Evolutionary conservation across 2,888 invertebrate genomes (phyloP).

Genomic region (Kryphioiulus occultus): DNA sequence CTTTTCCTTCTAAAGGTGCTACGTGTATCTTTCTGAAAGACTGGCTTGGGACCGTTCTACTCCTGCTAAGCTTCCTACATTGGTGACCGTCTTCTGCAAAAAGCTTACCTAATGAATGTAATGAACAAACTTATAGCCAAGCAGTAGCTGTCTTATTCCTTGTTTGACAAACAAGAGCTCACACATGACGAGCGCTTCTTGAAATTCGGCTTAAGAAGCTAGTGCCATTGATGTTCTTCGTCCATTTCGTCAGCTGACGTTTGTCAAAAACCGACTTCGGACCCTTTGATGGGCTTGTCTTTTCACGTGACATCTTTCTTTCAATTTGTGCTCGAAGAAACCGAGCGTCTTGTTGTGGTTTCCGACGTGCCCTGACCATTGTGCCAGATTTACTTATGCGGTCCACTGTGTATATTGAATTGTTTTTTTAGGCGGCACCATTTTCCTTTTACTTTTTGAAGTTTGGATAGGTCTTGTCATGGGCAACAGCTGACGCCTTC

Average conservation of each 20-base stretch:
- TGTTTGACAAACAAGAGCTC: neutral
- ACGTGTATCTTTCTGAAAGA: too few relatives aligned
- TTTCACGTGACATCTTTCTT: neutral
- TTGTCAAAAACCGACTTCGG: neutral
- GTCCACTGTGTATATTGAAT: neutral
- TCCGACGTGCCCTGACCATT: neutral
- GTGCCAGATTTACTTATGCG: conserved; percentile 18
- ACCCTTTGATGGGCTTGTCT: neutral
- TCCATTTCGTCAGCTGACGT: neutral
- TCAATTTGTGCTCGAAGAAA: neutral
- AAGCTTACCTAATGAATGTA: neutral
- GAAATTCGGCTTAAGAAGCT: conserved; percentile 3
- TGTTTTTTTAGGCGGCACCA: neutral
- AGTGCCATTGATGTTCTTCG: neutral
- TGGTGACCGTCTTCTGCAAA: neutral
- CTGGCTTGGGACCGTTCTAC: neutral
- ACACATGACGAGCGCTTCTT: neutral
- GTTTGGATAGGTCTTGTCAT: neutral
- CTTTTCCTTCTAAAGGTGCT: too few relatives aligned
- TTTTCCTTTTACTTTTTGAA: neutral
- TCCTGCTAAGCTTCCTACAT: neutral
- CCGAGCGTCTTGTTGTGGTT: conserved; percentile 32
- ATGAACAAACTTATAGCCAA: neutral
- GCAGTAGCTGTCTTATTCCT: conserved; percentile 12
- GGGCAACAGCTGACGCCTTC: conserved; percentile 20